phyloP scores from a whole-genome alignment of 2,797 vertebrate species.

The Diplodus sargus region DNA sequence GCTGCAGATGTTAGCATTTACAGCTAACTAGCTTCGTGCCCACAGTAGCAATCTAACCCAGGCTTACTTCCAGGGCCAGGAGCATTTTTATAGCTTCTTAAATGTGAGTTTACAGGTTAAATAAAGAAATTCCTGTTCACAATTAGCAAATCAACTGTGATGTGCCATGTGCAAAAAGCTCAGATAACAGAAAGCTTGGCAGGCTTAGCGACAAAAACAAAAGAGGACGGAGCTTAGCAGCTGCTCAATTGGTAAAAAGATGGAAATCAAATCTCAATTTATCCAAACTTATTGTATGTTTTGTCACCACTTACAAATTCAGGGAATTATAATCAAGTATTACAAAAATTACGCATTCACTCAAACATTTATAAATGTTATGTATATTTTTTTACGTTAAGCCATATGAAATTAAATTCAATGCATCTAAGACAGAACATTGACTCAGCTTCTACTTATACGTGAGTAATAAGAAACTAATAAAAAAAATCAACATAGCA shows the following conservation, averaged over 20 bases:
- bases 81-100: neutral
- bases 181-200: neutral
- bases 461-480: slow-evolving; percentile 74
- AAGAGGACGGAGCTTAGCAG: neutral
- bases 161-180: neutral
- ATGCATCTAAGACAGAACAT: slow-evolving; percentile 45
- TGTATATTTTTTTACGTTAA: slow-evolving; percentile 53
- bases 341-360: neutral
- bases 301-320: slow-evolving; percentile 29
- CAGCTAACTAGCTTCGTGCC: neutral
- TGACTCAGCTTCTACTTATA: slow-evolving; percentile 52
- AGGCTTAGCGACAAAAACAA: neutral
- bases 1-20: neutral
- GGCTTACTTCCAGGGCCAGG: neutral
- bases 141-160: too few species aligned
- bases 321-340: slow-evolving; percentile 45
- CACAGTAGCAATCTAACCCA: neutral
- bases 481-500: slow-evolving; percentile 76
- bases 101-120: neutral
- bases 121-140: neutral
- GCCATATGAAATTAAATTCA: slow-evolving; percentile 65
- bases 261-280: neutral
- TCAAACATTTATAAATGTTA: slow-evolving; percentile 11
- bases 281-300: neutral
- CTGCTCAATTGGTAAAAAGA: neutral